Conservation (phyloP, 2,888 invertebrate species). For the Carcina quercana region DNA sequence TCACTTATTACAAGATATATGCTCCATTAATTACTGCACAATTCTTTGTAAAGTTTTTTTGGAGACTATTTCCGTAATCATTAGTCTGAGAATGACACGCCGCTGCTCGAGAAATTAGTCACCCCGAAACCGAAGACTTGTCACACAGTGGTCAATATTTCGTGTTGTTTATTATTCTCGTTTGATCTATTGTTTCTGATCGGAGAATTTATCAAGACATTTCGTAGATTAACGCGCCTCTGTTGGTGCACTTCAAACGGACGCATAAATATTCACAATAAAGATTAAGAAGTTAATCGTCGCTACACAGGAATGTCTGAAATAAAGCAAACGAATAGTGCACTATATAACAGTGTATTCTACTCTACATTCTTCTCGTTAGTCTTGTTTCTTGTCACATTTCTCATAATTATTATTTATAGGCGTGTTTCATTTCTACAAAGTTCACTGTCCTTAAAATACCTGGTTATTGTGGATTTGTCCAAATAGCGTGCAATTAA, state of each 20-base stretch:
- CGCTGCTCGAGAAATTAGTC: constrained; percentile 46
- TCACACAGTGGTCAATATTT: constrained; percentile 53
- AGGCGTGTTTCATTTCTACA: no score
- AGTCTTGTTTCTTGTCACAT: no score
- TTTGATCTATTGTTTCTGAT: constrained; percentile 54
- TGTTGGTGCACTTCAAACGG: constrained; percentile 51
- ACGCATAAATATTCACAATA: constrained; percentile 39
- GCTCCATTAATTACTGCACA: constrained; percentile 20
- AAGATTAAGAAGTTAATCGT: constrained; percentile 46
- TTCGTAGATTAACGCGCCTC: constrained; percentile 45
- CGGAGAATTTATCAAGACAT: constrained; percentile 44
- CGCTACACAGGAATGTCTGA: constrained; percentile 25
- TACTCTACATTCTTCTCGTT: no score
- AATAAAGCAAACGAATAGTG: constrained; percentile 24
- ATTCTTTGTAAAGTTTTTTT: constrained; percentile 35
- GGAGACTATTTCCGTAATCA: constrained; percentile 52
- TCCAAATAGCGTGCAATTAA: constrained; percentile 53
- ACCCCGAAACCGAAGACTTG: constrained; percentile 50
- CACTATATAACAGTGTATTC: no score
- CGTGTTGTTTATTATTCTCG: constrained; percentile 52
- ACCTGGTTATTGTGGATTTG: constrained; percentile 41
- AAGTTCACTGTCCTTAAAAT: constrained; percentile 39
- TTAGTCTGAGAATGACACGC: constrained; percentile 43
- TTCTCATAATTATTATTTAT: no score
- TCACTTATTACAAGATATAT: no score